Conservation (phyloP, 2,113 vertebrate genomes). For the Thomomys bottae region DNA sequence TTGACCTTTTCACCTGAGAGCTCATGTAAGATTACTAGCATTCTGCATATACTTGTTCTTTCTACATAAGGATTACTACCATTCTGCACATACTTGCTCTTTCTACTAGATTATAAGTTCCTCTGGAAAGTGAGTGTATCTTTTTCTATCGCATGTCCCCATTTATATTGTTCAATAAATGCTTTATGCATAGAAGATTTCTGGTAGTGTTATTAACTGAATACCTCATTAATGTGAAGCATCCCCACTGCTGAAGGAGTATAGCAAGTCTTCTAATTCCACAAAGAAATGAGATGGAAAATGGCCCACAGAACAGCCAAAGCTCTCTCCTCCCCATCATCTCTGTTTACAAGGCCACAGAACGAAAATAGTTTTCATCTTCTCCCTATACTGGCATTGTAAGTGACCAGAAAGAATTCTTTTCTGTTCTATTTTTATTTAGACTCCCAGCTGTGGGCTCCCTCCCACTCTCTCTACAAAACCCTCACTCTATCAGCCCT, state of each 20-base stretch:
- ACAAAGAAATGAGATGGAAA: slow-evolving; percentile 74
- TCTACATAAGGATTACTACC: neutral
- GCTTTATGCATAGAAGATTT: neutral
- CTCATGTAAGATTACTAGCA: neutral
- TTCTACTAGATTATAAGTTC: neutral
- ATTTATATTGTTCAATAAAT: neutral
- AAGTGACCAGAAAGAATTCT: slow-evolving; percentile 66
- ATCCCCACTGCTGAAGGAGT: neutral
- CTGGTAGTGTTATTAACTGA: neutral
- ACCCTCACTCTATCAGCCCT: slow-evolving; percentile 61
- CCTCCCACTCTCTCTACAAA: slow-evolving; percentile 37
- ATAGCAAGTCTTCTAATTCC: neutral
- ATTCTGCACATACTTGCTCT: neutral
- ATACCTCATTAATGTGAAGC: neutral
- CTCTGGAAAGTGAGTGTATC: neutral
- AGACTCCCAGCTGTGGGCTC: slow-evolving; percentile 72
- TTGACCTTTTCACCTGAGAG: neutral
- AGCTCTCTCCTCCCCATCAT: slow-evolving; percentile 54
- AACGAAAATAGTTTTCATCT: slow-evolving; percentile 71
- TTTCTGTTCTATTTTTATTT: slow-evolving; percentile 72
- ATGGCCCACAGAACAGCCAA: slow-evolving; percentile 66
- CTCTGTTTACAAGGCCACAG: slow-evolving; percentile 64
- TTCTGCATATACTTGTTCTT: too few relatives aligned
- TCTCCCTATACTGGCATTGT: slow-evolving; percentile 58
- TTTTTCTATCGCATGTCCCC: neutral